These are phyloP conservation scores for Pasiphila rectangulata DNA, from an alignment of 2,888 invertebrate genomes.

Conservation along the genomic window DNA sequence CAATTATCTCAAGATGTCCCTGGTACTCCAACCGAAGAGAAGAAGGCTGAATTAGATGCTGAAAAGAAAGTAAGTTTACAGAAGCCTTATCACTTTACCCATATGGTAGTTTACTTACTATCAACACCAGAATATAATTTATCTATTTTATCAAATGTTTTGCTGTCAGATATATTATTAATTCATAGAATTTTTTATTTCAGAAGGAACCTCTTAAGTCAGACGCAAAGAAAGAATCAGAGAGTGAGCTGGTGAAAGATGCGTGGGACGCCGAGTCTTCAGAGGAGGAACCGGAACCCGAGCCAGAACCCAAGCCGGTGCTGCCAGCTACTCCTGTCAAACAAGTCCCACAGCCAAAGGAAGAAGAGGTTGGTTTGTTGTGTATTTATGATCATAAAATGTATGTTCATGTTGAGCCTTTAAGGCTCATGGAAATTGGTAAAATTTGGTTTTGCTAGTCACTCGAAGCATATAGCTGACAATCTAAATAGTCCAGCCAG, in stretches of 20 bases:
- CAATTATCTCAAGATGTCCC: slow-evolving; percentile 82
- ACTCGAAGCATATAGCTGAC: no score
- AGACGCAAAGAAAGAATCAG: slow-evolving; percentile 56
- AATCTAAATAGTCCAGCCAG: no score
- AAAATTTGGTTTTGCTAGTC: no score
- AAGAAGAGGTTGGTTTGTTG: slow-evolving; percentile 44
- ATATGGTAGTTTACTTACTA: no score
- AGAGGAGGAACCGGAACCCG: slow-evolving; percentile 70
- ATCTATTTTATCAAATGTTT: no score
- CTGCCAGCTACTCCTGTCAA: slow-evolving; percentile 45
- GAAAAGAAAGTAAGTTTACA: slow-evolving; percentile 71
- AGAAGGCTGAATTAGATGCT: slow-evolving; percentile 72
- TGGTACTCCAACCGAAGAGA: slow-evolving; percentile 70
- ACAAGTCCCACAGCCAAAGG: slow-evolving; percentile 40
- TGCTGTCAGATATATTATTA: no score
- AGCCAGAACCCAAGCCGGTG: slow-evolving; percentile 36
- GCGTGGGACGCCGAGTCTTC: slow-evolving; percentile 91
- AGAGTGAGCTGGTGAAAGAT: slow-evolving; percentile 86
- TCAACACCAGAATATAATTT: no score
- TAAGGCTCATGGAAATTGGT: no score
- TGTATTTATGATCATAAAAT: no score
- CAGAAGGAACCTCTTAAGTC: slow-evolving; percentile 54
- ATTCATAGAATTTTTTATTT: slow-evolving; percentile 9
- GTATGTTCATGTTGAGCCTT: no score
- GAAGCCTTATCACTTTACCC: no score